A percentile compares a stretch with the other conserved stretches of the same genome.
Conservation (phyloP, 2,888 invertebrate genomes). For the Mechanitis mazaeus region DNA sequence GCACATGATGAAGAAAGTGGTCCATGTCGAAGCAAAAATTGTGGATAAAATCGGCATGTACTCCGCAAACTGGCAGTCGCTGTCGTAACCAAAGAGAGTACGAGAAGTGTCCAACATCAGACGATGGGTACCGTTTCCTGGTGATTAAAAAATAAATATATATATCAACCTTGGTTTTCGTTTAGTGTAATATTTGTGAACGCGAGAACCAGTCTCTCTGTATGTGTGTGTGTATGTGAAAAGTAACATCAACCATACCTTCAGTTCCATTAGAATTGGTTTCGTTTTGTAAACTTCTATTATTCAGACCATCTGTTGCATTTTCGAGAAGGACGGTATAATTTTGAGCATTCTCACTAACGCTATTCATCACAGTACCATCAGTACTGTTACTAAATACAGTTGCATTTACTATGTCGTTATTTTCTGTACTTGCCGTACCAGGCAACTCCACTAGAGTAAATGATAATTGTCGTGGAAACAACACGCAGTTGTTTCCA, state of each 20-base stretch:
- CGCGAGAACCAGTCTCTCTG: no score
- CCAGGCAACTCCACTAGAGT: conserved; percentile 39
- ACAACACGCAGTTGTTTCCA: conserved; percentile 53
- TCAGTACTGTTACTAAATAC: conserved; percentile 10
- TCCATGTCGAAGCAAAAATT: conserved; percentile 58
- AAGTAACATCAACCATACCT: conserved; percentile 24
- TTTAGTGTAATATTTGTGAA: no score
- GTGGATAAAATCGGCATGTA: conserved; percentile 66
- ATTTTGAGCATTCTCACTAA: conserved; percentile 23
- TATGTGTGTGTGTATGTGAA: no score
- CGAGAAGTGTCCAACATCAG: conserved; percentile 48
- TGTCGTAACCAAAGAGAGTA: conserved; percentile 49
- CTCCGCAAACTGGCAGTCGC: conserved; percentile 58
- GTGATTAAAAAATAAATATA: no score
- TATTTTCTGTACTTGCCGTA: conserved; percentile 13
- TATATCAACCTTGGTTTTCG: no score
- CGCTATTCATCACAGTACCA: conserved; percentile 15
- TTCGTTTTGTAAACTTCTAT: conserved; percentile 12
- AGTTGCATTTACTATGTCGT: conserved; percentile 21
- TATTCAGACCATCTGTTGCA: background rate
- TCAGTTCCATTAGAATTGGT: conserved; percentile 12
- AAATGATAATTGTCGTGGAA: conserved; percentile 53
- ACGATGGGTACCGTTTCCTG: conserved; percentile 52
- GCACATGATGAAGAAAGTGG: conserved; percentile 65
- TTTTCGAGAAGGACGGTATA: conserved; percentile 17